Conservation (phyloP, 2,888 invertebrate genomes). For the Eupithecia subfuscata region DNA sequence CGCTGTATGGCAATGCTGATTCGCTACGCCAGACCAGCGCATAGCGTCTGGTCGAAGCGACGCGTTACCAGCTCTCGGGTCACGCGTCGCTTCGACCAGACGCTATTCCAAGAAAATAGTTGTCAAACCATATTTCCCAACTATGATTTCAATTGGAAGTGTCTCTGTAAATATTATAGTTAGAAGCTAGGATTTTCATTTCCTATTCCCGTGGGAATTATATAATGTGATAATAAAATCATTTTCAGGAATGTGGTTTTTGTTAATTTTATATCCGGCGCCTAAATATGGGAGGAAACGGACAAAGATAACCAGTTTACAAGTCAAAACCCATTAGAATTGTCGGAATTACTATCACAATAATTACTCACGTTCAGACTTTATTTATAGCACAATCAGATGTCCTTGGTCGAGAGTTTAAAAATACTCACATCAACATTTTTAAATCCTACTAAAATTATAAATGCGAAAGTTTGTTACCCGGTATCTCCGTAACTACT, state of each 20-base stretch:
- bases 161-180: neutral
- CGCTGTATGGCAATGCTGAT: too few relatives aligned
- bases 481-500: too few relatives aligned
- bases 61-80: too few relatives aligned
- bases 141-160: neutral
- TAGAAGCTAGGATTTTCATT: neutral
- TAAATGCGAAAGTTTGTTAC: too few relatives aligned
- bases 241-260: neutral
- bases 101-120: neutral
- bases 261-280: neutral
- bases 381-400: slow-evolving; percentile 3
- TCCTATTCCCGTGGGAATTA: slow-evolving; percentile 2
- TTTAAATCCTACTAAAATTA: neutral
- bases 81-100: too few relatives aligned
- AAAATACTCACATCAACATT: neutral
- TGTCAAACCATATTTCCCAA: neutral
- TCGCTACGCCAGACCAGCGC: too few relatives aligned
- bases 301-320: slow-evolving; percentile 1
- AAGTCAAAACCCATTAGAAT: neutral
- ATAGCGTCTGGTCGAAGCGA: too few relatives aligned
- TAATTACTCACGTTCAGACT: neutral
- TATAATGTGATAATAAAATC: neutral
- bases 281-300: neutral
- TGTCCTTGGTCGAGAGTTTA: neutral
- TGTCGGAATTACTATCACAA: slow-evolving; percentile 2